Conservation (phyloP, 2,888 invertebrate species). For the Caenorhabditis panamensis region DNA sequence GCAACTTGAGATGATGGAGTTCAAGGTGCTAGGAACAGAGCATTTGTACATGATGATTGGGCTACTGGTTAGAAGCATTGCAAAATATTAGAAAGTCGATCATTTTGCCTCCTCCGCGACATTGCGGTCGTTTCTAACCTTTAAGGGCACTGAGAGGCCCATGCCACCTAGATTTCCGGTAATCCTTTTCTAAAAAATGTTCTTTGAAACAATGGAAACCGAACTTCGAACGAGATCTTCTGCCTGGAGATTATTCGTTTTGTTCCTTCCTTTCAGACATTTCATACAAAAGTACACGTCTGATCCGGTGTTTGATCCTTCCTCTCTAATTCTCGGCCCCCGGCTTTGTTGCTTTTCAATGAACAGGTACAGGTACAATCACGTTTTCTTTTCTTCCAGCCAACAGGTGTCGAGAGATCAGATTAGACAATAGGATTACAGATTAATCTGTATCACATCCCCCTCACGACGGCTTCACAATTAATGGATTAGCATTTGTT, state of each 20-base stretch:
- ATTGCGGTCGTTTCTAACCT: too few relatives aligned
- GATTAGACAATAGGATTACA: neutral
- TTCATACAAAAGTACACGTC: neutral
- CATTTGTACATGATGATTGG: too few relatives aligned
- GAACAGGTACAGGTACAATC: conserved; percentile 44
- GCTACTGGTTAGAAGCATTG: too few relatives aligned
- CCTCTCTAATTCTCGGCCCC: too few relatives aligned
- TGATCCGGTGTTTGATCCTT: conserved; percentile 22
- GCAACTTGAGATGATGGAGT: too few relatives aligned
- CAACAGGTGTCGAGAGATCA: neutral
- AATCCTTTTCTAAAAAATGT: too few relatives aligned
- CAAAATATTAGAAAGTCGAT: too few relatives aligned
- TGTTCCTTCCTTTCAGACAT: conserved; percentile 12
- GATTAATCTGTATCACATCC: conserved; percentile 28
- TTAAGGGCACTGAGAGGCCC: too few relatives aligned
- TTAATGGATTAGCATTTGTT: conserved; percentile 46
- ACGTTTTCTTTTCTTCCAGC: conserved; percentile 21
- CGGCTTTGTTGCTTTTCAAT: neutral
- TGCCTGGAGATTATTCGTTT: neutral
- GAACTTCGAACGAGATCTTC: conserved; percentile 18
- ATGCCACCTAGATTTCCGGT: too few relatives aligned
- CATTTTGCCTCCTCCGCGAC: too few relatives aligned
- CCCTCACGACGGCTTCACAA: conserved; percentile 17
- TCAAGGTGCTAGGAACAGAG: too few relatives aligned
- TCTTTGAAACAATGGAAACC: too few relatives aligned